Conservation (phyloP, 1,140 invertebrate species). For the Planococcus citri region DNA sequence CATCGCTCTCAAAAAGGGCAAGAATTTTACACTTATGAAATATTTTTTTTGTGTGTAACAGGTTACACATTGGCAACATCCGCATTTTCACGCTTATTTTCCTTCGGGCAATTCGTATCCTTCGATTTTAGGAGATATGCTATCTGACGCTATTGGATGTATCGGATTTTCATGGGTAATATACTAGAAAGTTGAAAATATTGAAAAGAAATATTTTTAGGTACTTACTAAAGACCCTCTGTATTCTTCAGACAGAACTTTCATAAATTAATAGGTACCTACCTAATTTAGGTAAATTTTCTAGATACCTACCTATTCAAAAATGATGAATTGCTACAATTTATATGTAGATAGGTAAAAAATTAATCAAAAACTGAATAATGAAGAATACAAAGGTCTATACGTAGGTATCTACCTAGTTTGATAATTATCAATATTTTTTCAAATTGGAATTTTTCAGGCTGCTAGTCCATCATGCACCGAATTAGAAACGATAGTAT, state of each 20-base stretch:
- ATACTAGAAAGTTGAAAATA: constrained; percentile 23
- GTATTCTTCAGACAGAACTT: neutral
- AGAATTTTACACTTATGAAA: too few species aligned
- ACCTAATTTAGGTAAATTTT: too few species aligned
- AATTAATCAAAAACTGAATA: too few species aligned
- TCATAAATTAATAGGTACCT: neutral
- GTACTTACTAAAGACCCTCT: constrained; percentile 19
- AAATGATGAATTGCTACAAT: too few species aligned
- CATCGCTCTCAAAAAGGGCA: too few species aligned
- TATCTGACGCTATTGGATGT: constrained; percentile 87
- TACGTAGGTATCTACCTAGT: too few species aligned
- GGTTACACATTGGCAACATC: constrained; percentile 98
- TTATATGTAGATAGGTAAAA: too few species aligned
- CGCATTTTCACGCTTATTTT: constrained; percentile 97
- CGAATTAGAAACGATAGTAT: constrained; percentile 90
- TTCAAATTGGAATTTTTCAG: constrained; percentile 38
- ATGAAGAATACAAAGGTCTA: too few species aligned
- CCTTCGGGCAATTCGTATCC: constrained; percentile 95
- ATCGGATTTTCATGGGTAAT: constrained; percentile 98
- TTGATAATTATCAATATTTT: neutral
- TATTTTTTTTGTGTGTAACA: constrained; percentile 31
- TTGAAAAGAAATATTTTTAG: constrained; percentile 6
- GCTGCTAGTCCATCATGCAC: constrained; percentile 94
- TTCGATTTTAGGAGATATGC: constrained; percentile 95
- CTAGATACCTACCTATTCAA: too few species aligned